Evolutionary conservation across 2,888 invertebrate genomes (phyloP), one percentile per base, ranked within the genome.

Genomic region (Salpingus planirostris): DNA sequence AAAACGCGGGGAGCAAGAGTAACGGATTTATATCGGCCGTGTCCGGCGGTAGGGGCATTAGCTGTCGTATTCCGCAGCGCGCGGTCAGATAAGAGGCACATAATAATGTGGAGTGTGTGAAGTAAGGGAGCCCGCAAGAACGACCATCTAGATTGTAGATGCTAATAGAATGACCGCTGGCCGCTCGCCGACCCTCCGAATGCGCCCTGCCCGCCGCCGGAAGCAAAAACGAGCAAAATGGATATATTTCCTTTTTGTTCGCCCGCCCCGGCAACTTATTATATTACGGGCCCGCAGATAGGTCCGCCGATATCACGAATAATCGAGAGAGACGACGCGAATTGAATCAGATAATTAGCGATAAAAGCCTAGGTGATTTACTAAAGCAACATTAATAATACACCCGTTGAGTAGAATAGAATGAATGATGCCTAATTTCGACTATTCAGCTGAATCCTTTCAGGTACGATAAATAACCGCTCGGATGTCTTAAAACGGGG

Each of bases 91-190:
- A 36, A 36, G 36, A 31, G 36, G 43, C 44, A 54, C 52, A 54
- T 56, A 54, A 59, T 58, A 56, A 55, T 52, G 57, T 52, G 48
- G 50, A 55, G 54, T 56, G 33, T 54, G 34, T 54, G 53, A 59
- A 60, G 56, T 58, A 56, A 57, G 57, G 57, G 58, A 44, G 42
- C 48, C 53, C 49, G 53, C 63, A 62, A 63, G 62, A 62, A 62
- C 61, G 58, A 52, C 53, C 62, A 64, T 65, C 64, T 64, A 64
- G 65, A 65, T 65, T 64, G 57, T 60, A 60, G 63, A 65, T 65
- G 64, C 60, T 65, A 65, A 65, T 65, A 64, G 64, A 65, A 64
- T 65, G 64, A 61, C 64, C 64, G 55, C 55, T 59, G 58, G 55
- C 60, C 58, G 54, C 43, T 42, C 44, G 43, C 50, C 8, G 47